These are phyloP conservation scores for Drosophila bocqueti DNA, from an alignment of 1,140 invertebrate species.

Conservation along the genomic window DNA sequence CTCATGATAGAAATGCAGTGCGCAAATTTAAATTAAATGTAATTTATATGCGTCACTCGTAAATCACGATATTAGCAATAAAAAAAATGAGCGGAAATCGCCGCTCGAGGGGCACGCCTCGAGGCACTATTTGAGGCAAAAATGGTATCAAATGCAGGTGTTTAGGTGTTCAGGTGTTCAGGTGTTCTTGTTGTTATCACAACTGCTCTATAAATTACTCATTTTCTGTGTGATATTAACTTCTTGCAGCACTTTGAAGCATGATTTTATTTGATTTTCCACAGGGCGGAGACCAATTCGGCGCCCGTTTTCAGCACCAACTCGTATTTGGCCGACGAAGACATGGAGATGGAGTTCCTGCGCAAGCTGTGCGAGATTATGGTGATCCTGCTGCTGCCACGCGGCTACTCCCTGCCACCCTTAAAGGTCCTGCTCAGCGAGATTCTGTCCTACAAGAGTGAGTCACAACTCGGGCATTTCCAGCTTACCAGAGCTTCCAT, in stretches of 20 bases:
- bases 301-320: constrained; percentile 91
- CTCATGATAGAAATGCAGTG: constrained; percentile 1
- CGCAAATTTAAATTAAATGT: constrained; percentile 19
- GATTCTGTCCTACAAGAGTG: constrained; percentile 93
- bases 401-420: constrained; percentile 91
- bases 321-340: constrained; percentile 90
- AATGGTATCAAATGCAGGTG: background rate
- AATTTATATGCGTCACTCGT: constrained; percentile 27
- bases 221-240: background rate
- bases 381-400: constrained; percentile 92
- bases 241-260: background rate
- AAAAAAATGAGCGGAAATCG: background rate
- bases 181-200: background rate
- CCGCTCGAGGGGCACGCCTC: background rate
- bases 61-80: constrained; percentile 13
- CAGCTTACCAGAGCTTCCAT: background rate
- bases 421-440: constrained; percentile 92
- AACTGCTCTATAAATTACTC: background rate
- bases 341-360: constrained; percentile 92
- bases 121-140: background rate
- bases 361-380: constrained; percentile 93
- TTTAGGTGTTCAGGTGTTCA: background rate
- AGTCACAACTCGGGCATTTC: constrained; percentile 25
- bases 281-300: constrained; percentile 87
- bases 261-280: constrained; percentile 17